Evolutionary conservation across 2,888 invertebrate genomes (phyloP).

Genomic region (Pyralis farinalis): DNA sequence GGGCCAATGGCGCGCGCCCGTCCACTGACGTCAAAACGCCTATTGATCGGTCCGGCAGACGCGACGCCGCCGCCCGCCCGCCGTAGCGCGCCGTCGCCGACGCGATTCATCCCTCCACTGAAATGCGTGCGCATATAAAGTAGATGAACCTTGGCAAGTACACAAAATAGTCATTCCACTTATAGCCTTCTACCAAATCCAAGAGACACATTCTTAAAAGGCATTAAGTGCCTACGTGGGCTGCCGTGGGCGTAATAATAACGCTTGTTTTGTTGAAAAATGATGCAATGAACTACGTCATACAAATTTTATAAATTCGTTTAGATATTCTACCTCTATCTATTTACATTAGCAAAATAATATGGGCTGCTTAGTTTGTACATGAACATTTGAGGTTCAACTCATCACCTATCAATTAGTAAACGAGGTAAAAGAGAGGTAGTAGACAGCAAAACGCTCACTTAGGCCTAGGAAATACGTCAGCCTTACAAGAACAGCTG

Average conservation of each 20-base stretch:
- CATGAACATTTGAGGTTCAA: too few relatives aligned
- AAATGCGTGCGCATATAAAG: constrained; percentile 43
- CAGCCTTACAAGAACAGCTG: too few relatives aligned
- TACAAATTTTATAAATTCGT: too few relatives aligned
- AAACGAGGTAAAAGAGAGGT: too few relatives aligned
- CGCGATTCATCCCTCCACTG: constrained; percentile 27
- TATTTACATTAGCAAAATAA: too few relatives aligned
- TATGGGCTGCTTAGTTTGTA: too few relatives aligned
- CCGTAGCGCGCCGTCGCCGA: constrained; percentile 31
- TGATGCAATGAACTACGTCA: not conserved
- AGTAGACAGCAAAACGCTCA: too few relatives aligned
- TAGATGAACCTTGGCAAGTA: constrained; percentile 19
- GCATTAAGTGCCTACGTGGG: too few relatives aligned
- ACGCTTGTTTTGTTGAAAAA: not conserved
- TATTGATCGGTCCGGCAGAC: constrained; percentile 59
- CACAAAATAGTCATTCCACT: constrained; percentile 9
- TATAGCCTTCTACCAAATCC: constrained; percentile 6
- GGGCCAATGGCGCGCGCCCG: constrained; percentile 72
- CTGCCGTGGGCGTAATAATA: not conserved
- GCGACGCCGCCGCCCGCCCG: constrained; percentile 32
- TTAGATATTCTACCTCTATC: too few relatives aligned
- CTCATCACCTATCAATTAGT: too few relatives aligned
- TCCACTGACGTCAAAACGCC: constrained; percentile 66
- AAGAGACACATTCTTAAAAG: not conserved
- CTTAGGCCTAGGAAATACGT: too few relatives aligned